These are phyloP conservation scores for Butorides virescens DNA, from an alignment of 2,113 vertebrate genomes.

Conservation along the genomic window DNA sequence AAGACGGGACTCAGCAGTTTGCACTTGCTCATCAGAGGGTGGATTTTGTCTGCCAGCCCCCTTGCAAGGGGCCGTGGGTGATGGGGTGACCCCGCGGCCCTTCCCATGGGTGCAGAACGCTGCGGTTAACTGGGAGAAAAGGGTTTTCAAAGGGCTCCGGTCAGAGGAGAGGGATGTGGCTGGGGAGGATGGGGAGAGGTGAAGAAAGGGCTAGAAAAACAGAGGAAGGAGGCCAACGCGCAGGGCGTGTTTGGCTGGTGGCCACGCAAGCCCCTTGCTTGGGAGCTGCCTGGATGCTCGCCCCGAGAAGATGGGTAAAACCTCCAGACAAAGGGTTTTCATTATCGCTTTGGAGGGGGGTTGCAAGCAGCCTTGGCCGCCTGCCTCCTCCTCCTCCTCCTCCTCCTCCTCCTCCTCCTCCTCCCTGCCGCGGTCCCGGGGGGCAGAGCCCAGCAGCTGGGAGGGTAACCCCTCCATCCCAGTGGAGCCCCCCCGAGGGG, in stretches of 20 bases:
- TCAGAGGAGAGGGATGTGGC: background rate
- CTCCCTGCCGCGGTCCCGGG: fast-evolving
- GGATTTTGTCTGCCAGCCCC: background rate
- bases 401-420: background rate
- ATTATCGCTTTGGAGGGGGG: background rate
- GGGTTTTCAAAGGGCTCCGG: background rate
- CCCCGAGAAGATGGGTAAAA: background rate
- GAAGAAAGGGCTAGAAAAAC: conserved; percentile 55
- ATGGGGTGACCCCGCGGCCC: background rate
- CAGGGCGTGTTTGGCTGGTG: background rate
- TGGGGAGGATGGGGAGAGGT: background rate
- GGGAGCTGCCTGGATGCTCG: background rate
- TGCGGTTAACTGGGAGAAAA: background rate
- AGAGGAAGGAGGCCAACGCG: background rate
- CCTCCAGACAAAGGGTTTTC: background rate
- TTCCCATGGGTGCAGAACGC: background rate
- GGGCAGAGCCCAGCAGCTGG: background rate
- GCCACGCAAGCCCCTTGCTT: background rate
- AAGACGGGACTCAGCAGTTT: fast-evolving
- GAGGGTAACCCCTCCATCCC: background rate
- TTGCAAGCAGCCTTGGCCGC: background rate
- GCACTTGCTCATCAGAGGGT: background rate
- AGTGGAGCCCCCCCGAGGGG: background rate
- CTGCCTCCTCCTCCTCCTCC: background rate
- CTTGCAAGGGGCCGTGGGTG: background rate